Base-by-base conservation (phyloP, 2,797 vertebrate species). In the Melopsittacus undulatus region DNA sequence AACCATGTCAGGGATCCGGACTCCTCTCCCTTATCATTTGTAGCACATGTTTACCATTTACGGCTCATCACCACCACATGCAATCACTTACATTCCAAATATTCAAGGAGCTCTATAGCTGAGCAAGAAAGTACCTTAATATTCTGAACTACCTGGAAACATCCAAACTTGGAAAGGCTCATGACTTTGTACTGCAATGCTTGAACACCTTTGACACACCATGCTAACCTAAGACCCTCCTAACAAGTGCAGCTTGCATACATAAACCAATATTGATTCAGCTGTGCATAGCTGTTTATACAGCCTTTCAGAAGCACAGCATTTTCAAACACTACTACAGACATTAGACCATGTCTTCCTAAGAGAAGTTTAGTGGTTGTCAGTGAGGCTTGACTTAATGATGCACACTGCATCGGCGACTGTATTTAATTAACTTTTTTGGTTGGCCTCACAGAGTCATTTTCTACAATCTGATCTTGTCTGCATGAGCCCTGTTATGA, bases 371-470 rank as follows among this genome's bases (percentile, higher is more conserved):
- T 84, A 91, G 79, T 8, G 61, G 52, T 51, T 88, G 70, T 70
- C 91, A 95, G 81, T 7, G 63, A 92, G 80, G 62, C 49, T 81
- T 69, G 77, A 72, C 94, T 95, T 86, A 92, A 86, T 42, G 45
- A 89, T 64, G 82, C 89, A n/a, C 73, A 19, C 66, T 63, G 90
- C 1, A 2, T 80, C 91, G 87, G 29, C 1, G 2, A 70, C 78
- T 59, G 67, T 49, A 92, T 80, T 93, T 95, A 96, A 97, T 97
- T 96, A 97, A 89, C 93, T 93, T 84, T 52, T 83, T 89, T 93
- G 82, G 14, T 94, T 94, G 94, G 86, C 76, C 88, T 95, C 94
- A 73, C 84, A 75, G 89, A 91, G 89, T 49, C 54, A 76, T 91
- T 95, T 93, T 81, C 86, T 84, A 30, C 64, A 74, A 61, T 91